Conservation (phyloP, 1,140 invertebrate species). For the Lamellibrachia luymesi region DNA sequence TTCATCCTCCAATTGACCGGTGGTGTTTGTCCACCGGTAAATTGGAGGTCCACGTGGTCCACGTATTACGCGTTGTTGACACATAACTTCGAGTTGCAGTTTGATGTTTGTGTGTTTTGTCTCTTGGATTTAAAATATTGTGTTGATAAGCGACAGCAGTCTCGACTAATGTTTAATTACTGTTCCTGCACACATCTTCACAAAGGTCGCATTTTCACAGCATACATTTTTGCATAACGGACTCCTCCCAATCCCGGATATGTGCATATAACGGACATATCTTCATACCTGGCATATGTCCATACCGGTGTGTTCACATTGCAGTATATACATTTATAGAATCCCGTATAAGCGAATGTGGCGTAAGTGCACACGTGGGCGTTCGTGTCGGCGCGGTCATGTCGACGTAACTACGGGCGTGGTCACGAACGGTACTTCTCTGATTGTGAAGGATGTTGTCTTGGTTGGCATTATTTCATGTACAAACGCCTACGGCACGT, state of each 20-base stretch:
- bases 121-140: too few relatives aligned
- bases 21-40: not conserved
- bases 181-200: too few relatives aligned
- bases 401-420: not conserved
- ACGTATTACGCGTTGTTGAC: not conserved
- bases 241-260: too few relatives aligned
- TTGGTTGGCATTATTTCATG: not conserved
- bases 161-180: too few relatives aligned
- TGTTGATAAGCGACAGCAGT: too few relatives aligned
- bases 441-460: not conserved
- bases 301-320: not conserved
- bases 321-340: not conserved
- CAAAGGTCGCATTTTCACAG: too few relatives aligned
- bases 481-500: not conserved
- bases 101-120: too few relatives aligned
- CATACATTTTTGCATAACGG: too few relatives aligned
- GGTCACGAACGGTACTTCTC: not conserved
- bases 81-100: not conserved
- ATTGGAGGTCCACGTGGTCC: not conserved
- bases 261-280: too few relatives aligned
- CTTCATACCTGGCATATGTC: too few relatives aligned
- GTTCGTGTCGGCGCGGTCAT: not conserved
- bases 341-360: not conserved
- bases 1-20: not conserved
- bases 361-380: not conserved